These are phyloP conservation scores for Zaprionus obscuricornis DNA, from an alignment of 2,888 invertebrate genomes.

Conservation along the genomic window DNA sequence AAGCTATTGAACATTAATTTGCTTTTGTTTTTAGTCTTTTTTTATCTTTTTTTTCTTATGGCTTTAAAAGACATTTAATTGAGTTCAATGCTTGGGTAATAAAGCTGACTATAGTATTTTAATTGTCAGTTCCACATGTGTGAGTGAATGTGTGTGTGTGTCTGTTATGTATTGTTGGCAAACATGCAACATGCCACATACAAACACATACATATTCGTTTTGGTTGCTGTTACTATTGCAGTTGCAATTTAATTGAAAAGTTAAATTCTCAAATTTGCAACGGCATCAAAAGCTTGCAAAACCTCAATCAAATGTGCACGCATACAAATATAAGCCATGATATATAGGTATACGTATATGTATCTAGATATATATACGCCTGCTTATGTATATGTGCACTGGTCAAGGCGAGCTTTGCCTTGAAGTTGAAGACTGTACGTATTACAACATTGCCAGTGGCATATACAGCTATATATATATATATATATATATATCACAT, in stretches of 20 bases:
- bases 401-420: too few species aligned
- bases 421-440: too few species aligned
- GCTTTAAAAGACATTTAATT: too few species aligned
- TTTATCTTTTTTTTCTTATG: too few species aligned
- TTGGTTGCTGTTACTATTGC: slow-evolving; percentile 4
- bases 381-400: slow-evolving; percentile 2
- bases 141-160: too few species aligned
- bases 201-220: slow-evolving; percentile 1
- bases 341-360: neutral
- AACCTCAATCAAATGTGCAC: slow-evolving; percentile 5
- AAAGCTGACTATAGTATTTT: slow-evolving; percentile 12
- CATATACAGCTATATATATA: slow-evolving; percentile 23
- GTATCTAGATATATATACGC: neutral
- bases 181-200: slow-evolving; percentile 11
- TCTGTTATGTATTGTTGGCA: too few species aligned
- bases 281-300: slow-evolving; percentile 24
- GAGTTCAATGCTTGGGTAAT: neutral
- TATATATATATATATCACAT: slow-evolving; percentile 35
- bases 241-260: slow-evolving; percentile 67
- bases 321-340: slow-evolving; percentile 2
- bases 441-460: slow-evolving; percentile 13
- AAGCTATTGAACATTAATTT: too few species aligned
- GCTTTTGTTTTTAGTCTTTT: too few species aligned
- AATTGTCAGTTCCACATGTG: too few species aligned
- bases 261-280: slow-evolving; percentile 47